Evolutionary conservation across 64 coral and sea anemone genomes (phyloP), one percentile per base, ranked within the genome.

Genomic region (Orbicella faveolata): DNA sequence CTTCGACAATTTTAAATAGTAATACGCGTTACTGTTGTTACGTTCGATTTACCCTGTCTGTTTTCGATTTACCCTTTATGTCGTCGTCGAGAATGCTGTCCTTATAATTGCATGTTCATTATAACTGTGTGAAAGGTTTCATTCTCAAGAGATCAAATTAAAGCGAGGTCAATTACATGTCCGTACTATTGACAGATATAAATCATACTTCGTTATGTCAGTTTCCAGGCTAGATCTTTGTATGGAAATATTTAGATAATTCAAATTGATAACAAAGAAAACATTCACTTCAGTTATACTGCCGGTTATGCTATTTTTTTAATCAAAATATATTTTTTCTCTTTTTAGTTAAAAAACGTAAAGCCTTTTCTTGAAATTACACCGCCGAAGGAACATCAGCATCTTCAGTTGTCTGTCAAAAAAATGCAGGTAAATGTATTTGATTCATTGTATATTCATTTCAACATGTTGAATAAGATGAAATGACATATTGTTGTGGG

Each of bases 301-400:
- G 4, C 30, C n/a, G 25, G 23, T 70, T 70, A 70, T 70, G 6
- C 20, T 21, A 3, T 70, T 23, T 11, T 70, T 30, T 70, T n/a
- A 33, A 70, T 26, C 23, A 26, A 70, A 25, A 70, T 70, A n/a
- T 25, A 5, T 26, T 11, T 70, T n/a, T 70, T 70, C 23, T 67
- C 25, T 52, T 79, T 73, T 44, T 74, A 92, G 90, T 52, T 92
- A 23, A 76, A 92, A 82, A 92, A 92, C 73, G 90, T 92, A 0
- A 92, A 92, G 66, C 75, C 83, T 3, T 77, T 70, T 33, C 82
- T 92, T 65, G 83, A 92, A 52, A 69, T 92, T 18, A 79, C 90
- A 2, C 90, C 90, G 12, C 90, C 90, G 55, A 78, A 77, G 36
- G 81, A 92, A 13, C 34, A 79, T 78, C 62, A 87, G 52, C 74